Base-by-base conservation (phyloP, 2,797 vertebrate species). In the Sebastes minor region DNA sequence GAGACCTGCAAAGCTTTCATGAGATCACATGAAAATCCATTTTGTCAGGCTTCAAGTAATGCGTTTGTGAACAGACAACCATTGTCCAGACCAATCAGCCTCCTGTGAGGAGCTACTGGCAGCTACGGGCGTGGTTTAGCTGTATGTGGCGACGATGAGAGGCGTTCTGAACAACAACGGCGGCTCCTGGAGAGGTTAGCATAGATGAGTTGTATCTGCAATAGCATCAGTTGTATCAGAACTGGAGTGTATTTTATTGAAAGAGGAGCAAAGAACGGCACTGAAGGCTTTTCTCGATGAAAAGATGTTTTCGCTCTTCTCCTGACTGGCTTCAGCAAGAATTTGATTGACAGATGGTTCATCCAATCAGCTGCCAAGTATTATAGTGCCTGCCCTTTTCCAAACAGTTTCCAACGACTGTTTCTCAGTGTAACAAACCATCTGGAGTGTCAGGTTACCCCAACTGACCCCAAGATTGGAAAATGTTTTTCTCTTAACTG, bases 61-160 rank as follows among this genome's bases (percentile, higher is more conserved):
- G 20, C 20, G 20, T 46, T 49, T 49, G 16, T 49, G 18, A 20
- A 0, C 0, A 46, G 38, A 46, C 42, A 0, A 46, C 42, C 42
- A 46, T 16, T 46, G 42, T 52, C 18, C 20, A 1, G 49, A 52
- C 49, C 49, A 52, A n/a, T 52, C 49, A n/a, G 49, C 20, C 4
- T 52, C 49, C 49, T 52, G 20, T 52, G 49, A 52, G 49, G 49
- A n/a, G 49, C 20, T n/a, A 52, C 20, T 52, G 49, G 8, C 49
- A 52, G 20, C 18, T 52, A 52, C 20, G 6, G 49, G 8, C 8
- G 42, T 18, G 42, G 16, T 49, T 49, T 20, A 49, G 42, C 42
- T 49, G 42, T 20, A 20, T 0, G 6, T 49, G 42, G 42, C 42
- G 16, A 20, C 42, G 16, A 16, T 0, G 42, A 46, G 3, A 46